Evolutionary conservation across 2,113 vertebrate species (phyloP).

Genomic region (Bostrychus sinensis): DNA sequence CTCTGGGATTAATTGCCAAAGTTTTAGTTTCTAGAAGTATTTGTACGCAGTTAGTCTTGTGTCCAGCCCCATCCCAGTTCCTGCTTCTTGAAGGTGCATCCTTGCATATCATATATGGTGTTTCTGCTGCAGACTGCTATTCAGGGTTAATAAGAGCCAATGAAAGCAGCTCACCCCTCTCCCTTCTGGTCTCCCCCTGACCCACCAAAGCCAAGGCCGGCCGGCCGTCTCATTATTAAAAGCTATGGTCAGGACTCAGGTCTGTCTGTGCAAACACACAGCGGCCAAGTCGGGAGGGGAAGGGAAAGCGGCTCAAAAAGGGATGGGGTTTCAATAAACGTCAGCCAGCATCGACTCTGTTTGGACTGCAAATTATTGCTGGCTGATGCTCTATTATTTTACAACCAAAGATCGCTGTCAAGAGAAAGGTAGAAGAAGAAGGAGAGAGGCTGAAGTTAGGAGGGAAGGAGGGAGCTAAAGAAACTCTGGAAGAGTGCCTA

Average conservation of each 20-base stretch:
- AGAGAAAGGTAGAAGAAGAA: conserved; percentile 83
- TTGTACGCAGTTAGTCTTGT: not conserved
- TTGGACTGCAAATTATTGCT: conserved; percentile 99
- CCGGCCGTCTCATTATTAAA: conserved; percentile 92
- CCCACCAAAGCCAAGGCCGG: conserved; percentile 88
- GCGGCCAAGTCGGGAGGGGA: conserved; percentile 76
- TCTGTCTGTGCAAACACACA: conserved; percentile 93
- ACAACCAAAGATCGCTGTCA: conserved; percentile 91
- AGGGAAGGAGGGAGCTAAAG: conserved; percentile 51
- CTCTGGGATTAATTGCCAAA: too few relatives aligned
- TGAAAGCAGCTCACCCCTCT: conserved; percentile 72
- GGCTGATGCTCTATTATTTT: conserved; percentile 96
- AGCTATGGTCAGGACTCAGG: conserved; percentile 88
- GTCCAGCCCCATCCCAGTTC: conserved; percentile 43
- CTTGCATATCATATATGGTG: conserved; percentile 49
- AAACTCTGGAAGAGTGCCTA: conserved; percentile 79
- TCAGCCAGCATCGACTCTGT: conserved; percentile 95
- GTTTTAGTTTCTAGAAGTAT: not conserved
- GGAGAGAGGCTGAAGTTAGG: conserved; percentile 49
- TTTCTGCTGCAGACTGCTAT: conserved; percentile 38
- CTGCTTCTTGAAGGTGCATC: conserved; percentile 41
- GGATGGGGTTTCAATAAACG: conserved; percentile 99
- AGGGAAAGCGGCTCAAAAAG: conserved; percentile 84
- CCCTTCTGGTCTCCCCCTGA: conserved; percentile 66
- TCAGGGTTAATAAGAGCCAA: conserved; percentile 64